phyloP scores from a whole-genome alignment of 2,888 invertebrate genomes.

The Norana najaformis region DNA sequence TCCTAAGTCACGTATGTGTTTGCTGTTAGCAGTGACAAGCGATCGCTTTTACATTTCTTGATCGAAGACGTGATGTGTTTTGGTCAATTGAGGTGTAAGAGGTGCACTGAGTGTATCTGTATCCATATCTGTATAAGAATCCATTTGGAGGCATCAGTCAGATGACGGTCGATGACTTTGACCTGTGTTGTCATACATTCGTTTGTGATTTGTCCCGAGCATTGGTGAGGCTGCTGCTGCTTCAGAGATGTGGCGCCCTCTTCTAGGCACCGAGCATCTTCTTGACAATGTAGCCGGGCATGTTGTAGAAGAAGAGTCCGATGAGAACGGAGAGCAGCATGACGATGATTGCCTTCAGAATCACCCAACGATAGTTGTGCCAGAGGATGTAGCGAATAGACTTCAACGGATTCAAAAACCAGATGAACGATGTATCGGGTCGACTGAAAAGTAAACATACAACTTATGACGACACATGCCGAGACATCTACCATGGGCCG shows the following conservation, averaged over 20 bases:
- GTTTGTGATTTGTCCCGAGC: neutral
- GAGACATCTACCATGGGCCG: no score
- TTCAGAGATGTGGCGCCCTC: neutral
- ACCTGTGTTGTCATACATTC: neutral
- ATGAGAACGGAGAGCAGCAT: slow-evolving; percentile 72
- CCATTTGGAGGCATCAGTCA: neutral
- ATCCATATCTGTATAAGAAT: neutral
- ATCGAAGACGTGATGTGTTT: neutral
- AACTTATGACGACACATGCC: neutral
- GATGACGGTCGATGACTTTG: neutral
- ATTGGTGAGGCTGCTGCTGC: neutral
- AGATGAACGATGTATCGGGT: slow-evolving; percentile 89
- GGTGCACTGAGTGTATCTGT: neutral
- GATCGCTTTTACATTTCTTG: neutral
- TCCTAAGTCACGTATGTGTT: neutral
- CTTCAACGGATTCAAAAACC: slow-evolving; percentile 88
- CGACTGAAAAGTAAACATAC: slow-evolving; percentile 69
- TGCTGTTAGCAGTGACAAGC: neutral
- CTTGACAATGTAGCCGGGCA: slow-evolving; percentile 87
- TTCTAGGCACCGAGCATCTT: slow-evolving; percentile 71
- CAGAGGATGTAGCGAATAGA: slow-evolving; percentile 88
- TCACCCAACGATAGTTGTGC: slow-evolving; percentile 91
- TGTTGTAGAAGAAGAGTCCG: slow-evolving; percentile 78
- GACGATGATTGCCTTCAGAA: slow-evolving; percentile 73
- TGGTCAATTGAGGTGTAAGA: neutral